Base-by-base conservation (phyloP, 2,888 invertebrate species). In the Portevinia maculata region DNA sequence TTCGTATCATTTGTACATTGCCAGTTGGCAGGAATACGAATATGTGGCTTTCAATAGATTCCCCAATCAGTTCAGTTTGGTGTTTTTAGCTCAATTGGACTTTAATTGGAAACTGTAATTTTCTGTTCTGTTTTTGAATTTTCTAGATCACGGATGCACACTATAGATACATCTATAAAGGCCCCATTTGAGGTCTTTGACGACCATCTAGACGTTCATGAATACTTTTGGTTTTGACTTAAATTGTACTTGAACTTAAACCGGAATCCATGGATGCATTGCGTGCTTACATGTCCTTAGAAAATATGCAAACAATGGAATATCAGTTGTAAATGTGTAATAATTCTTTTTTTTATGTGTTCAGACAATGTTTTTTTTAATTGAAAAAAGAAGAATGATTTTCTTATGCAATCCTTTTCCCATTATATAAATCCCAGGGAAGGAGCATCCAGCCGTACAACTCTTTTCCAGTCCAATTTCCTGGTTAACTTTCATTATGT, bases 91-190 rank as follows among this genome's bases (percentile, higher is more conserved):
- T 67, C 78, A 60, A 71, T 83, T 83, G 78, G 62, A 69, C 71
- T 73, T 78, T 83, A 83, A 83, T 83, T 83, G 83, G 55, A 83
- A 83, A 78, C 73, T 71, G 78, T 83, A 83, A 83, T 83, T 83
- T 71, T 78, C 78, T 83, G 78, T 67, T 78, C 65, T 78, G 78
- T 67, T 65, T 76, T 81, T 62, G 52, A 60, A 76, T 70, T 70
- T 70, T 76, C 65, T 19, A 76, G 70, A 60, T 64, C 70, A 67
- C 64, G 70, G 67, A 71, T 76, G 52, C 34, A 76, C 76, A 76
- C 60, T 74, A 79, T 79, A 53, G n/a, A n/a, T n/a, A n/a, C n/a
- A n/a, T n/a, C n/a, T n/a, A n/a, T n/a, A n/a, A n/a, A n/a, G n/a
- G n/a, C n/a, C n/a, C n/a, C n/a, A n/a, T n/a, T n/a, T n/a, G n/a